phyloP scores from a whole-genome alignment of 1,140 invertebrate genomes.

The Phymastichus coffea region DNA sequence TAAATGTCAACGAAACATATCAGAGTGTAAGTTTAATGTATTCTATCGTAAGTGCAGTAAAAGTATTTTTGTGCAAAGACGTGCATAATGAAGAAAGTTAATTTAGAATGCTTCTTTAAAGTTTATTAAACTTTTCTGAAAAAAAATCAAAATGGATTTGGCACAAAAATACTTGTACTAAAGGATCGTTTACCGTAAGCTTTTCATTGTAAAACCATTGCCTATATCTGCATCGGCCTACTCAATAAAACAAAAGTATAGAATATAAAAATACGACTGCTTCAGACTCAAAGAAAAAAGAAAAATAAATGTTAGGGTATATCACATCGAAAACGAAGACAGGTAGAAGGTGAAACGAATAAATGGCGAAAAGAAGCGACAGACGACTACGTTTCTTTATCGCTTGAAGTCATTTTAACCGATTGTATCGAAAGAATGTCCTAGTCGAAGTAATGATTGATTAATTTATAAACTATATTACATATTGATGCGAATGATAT shows the following conservation, averaged over 20 bases:
- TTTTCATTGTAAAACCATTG: not conserved
- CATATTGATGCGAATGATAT: constrained; percentile 33
- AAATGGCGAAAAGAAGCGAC: not conserved
- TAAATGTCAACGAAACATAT: constrained; percentile 20
- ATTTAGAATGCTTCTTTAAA: not conserved
- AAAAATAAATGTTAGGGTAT: not conserved
- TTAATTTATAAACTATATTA: constrained; percentile 40
- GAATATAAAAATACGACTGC: not conserved
- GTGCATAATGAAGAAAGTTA: too few relatives aligned
- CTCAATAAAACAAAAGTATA: not conserved
- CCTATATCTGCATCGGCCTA: constrained; percentile 7
- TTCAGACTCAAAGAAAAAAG: too few relatives aligned
- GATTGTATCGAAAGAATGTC: constrained; percentile 37
- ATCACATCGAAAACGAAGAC: not conserved
- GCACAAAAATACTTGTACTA: constrained; percentile 19
- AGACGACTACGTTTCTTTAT: not conserved
- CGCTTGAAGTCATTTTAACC: constrained; percentile 14
- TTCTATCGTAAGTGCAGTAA: not conserved
- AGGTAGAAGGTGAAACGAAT: not conserved
- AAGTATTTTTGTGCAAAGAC: constrained; percentile 22
- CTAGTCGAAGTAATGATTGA: constrained; percentile 31
- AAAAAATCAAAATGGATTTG: not conserved
- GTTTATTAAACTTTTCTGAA: too few relatives aligned
- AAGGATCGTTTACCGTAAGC: not conserved
- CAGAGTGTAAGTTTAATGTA: constrained; percentile 1